A percentile compares a stretch with the other conserved stretches of the same genome.
Conservation (phyloP, 2,797 vertebrate species). For the Pygocentrus nattereri region DNA sequence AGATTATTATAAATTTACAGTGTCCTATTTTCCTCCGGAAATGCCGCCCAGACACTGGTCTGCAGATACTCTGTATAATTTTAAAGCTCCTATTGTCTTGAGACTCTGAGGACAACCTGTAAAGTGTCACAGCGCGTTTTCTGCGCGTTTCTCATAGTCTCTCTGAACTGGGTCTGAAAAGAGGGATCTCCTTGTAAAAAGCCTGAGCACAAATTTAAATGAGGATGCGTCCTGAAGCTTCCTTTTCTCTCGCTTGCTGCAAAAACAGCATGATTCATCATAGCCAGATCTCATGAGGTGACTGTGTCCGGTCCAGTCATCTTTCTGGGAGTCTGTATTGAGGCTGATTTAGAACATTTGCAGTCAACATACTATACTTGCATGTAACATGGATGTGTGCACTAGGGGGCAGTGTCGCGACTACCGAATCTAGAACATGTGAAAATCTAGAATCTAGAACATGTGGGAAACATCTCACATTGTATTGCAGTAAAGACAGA, state of each 20-base stretch:
- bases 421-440: too few relatives aligned
- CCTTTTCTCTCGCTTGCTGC: not conserved
- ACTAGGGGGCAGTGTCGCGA: not conserved
- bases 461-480: too few relatives aligned
- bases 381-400: not conserved
- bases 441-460: too few relatives aligned
- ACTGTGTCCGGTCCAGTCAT: constrained; percentile 8
- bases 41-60: constrained; percentile 38
- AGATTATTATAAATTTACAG: constrained; percentile 50
- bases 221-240: not conserved
- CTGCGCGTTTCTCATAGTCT: not conserved
- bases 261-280: constrained; percentile 24
- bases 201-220: not conserved
- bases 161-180: constrained; percentile 4
- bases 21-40: constrained; percentile 53
- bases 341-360: not conserved
- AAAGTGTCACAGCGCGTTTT: not conserved
- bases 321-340: not conserved
- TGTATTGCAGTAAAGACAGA: too few relatives aligned
- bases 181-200: not conserved
- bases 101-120: constrained; percentile 18
- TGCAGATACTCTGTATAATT: constrained; percentile 24
- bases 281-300: constrained; percentile 18
- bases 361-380: not conserved
- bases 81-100: constrained; percentile 27